A percentile compares a stretch with the other conserved stretches of the same genome.
Conservation (phyloP, 2,113 vertebrate species). For the Pelvicachromis taeniatus region DNA sequence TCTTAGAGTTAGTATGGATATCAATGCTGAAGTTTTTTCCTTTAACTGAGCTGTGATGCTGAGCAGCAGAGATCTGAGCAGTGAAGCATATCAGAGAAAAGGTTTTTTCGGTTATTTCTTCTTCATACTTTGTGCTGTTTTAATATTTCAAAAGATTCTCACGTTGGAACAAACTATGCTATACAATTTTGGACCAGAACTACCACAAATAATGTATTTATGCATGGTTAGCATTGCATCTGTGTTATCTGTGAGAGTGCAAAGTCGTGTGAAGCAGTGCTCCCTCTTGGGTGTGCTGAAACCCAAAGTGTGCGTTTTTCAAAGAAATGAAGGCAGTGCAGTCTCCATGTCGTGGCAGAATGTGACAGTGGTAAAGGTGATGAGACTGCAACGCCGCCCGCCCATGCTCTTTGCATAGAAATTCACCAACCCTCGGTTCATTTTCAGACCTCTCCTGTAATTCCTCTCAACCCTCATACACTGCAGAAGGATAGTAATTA, state of each 20-base stretch:
- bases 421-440: neutral
- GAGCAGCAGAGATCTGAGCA: neutral
- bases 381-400: neutral
- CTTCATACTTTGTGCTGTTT: neutral
- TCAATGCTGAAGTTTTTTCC: neutral
- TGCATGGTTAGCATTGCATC: neutral
- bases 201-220: neutral
- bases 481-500: conserved; percentile 48
- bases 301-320: neutral
- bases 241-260: neutral
- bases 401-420: neutral
- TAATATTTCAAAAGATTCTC: neutral
- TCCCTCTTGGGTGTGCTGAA: neutral
- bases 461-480: conserved; percentile 24
- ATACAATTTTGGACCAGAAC: neutral
- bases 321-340: neutral
- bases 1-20: neutral
- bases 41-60: neutral
- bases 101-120: neutral
- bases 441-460: conserved; percentile 37
- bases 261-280: neutral
- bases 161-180: neutral
- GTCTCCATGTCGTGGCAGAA: neutral
- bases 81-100: neutral
- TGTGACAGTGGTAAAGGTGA: neutral